Percentiles rank a stretch among this genome's conserved stretches.
phyloP scores from a whole-genome alignment of 2,113 vertebrate species.

The Gorsachius goisagi region DNA sequence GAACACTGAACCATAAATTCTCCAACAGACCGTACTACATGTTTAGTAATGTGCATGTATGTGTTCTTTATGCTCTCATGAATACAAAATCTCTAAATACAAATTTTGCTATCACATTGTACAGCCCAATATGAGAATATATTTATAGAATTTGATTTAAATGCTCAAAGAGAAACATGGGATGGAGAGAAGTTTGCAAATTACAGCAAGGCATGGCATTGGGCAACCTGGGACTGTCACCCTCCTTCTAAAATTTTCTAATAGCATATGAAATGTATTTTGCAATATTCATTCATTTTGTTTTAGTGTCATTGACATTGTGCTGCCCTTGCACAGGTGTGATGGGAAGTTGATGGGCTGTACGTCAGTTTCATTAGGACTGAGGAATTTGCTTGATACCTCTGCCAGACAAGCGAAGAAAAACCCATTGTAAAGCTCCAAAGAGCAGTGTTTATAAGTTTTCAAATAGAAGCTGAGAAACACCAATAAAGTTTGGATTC shows the following conservation, averaged over 20 bases:
- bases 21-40: fast-evolving
- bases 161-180: not conserved
- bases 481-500: constrained; percentile 70
- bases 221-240: not conserved
- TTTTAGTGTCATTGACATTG: not conserved
- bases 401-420: constrained; percentile 2
- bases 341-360: not conserved
- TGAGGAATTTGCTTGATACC: not conserved
- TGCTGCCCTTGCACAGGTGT: not conserved
- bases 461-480: constrained; percentile 71
- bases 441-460: constrained; percentile 66
- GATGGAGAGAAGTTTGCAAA: not conserved
- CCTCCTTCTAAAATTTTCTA: not conserved
- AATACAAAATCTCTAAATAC: not conserved
- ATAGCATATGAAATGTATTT: not conserved
- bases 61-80: not conserved
- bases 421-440: constrained; percentile 14
- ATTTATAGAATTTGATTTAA: not conserved
- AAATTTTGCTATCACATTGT: not conserved
- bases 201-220: not conserved
- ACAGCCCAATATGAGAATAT: not conserved
- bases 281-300: not conserved
- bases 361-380: constrained; percentile 9
- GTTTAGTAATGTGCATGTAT: fast-evolving
- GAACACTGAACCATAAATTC: not conserved